These are phyloP conservation scores for Coptodon rendalli DNA, from an alignment of 2,113 vertebrate species.

Conservation along the genomic window DNA sequence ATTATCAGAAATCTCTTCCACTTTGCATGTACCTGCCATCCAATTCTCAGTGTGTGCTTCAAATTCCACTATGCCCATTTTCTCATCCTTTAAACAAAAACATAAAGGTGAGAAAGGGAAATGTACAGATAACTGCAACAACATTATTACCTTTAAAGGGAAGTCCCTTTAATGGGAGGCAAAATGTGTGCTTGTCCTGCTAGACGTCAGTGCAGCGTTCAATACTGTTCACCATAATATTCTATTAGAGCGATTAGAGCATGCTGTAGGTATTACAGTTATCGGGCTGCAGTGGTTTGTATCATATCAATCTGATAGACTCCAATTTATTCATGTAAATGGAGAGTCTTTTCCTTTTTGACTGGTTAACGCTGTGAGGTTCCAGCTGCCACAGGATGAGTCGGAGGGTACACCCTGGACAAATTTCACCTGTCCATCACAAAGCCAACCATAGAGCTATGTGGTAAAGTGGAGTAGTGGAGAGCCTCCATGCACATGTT, in stretches of 20 bases:
- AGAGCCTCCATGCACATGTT: not conserved
- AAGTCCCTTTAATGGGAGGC: not conserved
- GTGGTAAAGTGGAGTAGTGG: not conserved
- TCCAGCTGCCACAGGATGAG: not conserved
- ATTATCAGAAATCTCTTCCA: not conserved
- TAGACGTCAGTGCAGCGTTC: not conserved
- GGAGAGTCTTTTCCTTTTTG: not conserved
- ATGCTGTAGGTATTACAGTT: not conserved
- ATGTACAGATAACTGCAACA: not conserved
- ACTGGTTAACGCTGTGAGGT: not conserved
- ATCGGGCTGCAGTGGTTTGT: not conserved
- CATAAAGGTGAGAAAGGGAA: not conserved
- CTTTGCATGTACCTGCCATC: not conserved
- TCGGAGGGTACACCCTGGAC: not conserved
- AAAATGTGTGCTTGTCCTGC: not conserved
- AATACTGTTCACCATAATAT: not conserved
- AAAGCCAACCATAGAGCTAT: not conserved
- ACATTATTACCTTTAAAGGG: not conserved
- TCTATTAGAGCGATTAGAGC: not conserved
- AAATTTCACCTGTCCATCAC: not conserved
- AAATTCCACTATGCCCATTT: not conserved
- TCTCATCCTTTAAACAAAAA: not conserved
- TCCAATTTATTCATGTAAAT: not conserved
- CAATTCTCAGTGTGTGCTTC: not conserved
- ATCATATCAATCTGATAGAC: not conserved